A percentile compares a stretch with the other conserved stretches of the same genome.
Conservation (phyloP, 2,797 vertebrate species). For the Girardinus metallicus region DNA sequence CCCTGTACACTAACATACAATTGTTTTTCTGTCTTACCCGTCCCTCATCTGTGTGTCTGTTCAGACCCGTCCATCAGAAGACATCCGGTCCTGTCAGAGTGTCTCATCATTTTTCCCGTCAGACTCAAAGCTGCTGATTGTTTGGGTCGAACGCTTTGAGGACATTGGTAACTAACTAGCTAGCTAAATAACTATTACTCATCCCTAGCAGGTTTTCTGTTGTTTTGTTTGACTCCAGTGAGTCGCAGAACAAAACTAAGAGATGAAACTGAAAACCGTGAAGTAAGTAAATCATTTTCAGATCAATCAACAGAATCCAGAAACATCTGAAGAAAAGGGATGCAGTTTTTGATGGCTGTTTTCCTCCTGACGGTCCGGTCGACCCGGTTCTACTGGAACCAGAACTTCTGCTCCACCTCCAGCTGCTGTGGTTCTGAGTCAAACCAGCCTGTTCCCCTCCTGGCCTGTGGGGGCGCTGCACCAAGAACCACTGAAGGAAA, state of each 20-base stretch:
- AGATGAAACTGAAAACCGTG: not conserved
- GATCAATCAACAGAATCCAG: not conserved
- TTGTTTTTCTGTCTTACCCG: not conserved
- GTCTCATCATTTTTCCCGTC: not conserved
- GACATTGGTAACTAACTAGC: slow-evolving; percentile 49
- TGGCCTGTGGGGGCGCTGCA: too few relatives aligned
- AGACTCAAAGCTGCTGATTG: slow-evolving; percentile 42
- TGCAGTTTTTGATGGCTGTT: too few relatives aligned
- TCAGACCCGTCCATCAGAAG: slow-evolving; percentile 29
- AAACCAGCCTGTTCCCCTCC: too few relatives aligned
- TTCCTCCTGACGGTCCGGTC: too few relatives aligned
- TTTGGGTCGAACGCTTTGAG: slow-evolving; percentile 52
- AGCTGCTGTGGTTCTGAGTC: too few relatives aligned
- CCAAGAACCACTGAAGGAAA: too few relatives aligned
- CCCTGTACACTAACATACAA: slow-evolving; percentile 71
- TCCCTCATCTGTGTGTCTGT: slow-evolving; percentile 5
- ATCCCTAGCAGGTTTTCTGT: not conserved
- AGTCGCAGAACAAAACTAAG: not conserved
- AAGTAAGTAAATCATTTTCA: not conserved
- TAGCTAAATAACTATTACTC: not conserved
- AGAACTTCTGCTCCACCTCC: too few relatives aligned
- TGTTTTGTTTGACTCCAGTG: not conserved
- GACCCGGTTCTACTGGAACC: too few relatives aligned
- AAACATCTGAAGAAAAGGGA: too few relatives aligned
- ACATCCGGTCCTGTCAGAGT: not conserved